A percentile compares a stretch with the other conserved stretches of the same genome.
These are phyloP conservation scores for Scaeva pyrastri DNA, from an alignment of 2,888 invertebrate species.

Conservation along the genomic window DNA sequence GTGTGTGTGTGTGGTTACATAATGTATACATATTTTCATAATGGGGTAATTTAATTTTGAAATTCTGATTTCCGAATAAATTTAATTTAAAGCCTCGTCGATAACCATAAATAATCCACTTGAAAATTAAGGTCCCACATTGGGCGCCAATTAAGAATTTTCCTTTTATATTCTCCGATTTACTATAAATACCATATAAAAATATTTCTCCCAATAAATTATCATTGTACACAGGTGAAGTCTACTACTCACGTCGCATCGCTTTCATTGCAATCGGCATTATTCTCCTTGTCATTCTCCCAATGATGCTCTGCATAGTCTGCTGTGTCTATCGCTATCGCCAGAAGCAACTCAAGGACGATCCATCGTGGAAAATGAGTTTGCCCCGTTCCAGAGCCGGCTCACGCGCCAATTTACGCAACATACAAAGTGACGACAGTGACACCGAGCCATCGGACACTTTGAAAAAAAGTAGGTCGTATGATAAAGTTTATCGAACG, in stretches of 20 bases:
- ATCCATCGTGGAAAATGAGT: slow-evolving; percentile 86
- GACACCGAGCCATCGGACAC: slow-evolving; percentile 85
- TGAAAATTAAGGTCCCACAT: background rate
- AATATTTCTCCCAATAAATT: background rate
- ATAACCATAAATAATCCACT: too few species aligned
- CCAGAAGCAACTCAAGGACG: slow-evolving; percentile 86
- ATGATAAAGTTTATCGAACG: slow-evolving; percentile 93
- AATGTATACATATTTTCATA: background rate
- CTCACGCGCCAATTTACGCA: slow-evolving; percentile 85
- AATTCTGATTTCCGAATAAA: too few species aligned
- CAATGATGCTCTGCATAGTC: slow-evolving; percentile 86
- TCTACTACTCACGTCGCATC: slow-evolving; percentile 89
- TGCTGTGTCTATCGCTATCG: slow-evolving; percentile 88
- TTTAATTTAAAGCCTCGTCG: too few species aligned
- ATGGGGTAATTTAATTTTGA: background rate
- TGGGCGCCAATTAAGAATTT: background rate
- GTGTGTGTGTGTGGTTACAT: too few species aligned
- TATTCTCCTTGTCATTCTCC: slow-evolving; percentile 89
- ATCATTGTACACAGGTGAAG: slow-evolving; percentile 85
- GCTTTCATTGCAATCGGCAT: slow-evolving; percentile 90
- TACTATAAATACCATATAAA: background rate
- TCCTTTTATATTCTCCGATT: background rate
- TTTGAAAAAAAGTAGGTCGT: slow-evolving; percentile 88
- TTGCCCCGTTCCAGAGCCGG: slow-evolving; percentile 86
- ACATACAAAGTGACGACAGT: slow-evolving; percentile 84